Evolutionary conservation across 2,113 vertebrate genomes (phyloP).

Genomic region (Merops nubicus): DNA sequence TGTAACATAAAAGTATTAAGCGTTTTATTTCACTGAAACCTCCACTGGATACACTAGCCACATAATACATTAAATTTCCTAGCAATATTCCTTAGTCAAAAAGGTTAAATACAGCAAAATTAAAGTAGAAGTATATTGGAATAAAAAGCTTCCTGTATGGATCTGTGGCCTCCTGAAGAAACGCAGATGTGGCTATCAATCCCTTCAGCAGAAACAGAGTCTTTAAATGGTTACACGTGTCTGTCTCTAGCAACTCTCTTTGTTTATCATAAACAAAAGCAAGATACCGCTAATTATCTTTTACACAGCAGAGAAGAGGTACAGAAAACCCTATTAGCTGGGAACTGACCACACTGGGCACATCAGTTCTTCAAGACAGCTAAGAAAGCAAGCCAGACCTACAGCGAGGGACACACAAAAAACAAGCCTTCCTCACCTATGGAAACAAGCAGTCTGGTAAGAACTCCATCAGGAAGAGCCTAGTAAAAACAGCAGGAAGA

Average conservation of each 20-base stretch:
- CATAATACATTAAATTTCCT: background rate
- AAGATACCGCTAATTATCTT: background rate
- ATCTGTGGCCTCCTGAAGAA: background rate
- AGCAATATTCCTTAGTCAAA: background rate
- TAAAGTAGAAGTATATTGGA: background rate
- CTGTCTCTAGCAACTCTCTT: background rate
- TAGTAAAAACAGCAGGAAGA: background rate
- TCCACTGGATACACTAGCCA: background rate
- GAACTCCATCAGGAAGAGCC: background rate
- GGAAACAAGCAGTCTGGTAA: background rate
- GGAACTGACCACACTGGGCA: background rate
- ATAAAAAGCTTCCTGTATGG: background rate
- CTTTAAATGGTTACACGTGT: background rate
- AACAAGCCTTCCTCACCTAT: background rate
- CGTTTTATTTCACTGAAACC: background rate
- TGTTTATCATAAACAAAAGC: background rate
- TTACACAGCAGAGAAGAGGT: background rate
- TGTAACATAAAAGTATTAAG: background rate
- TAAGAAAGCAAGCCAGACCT: background rate
- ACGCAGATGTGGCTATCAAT: background rate
- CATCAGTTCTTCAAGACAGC: background rate
- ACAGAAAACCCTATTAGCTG: background rate
- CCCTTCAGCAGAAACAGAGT: background rate
- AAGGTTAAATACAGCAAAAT: background rate
- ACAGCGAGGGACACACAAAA: background rate